phyloP scores from a whole-genome alignment of 2,888 invertebrate species.

The Hesperia comma region DNA sequence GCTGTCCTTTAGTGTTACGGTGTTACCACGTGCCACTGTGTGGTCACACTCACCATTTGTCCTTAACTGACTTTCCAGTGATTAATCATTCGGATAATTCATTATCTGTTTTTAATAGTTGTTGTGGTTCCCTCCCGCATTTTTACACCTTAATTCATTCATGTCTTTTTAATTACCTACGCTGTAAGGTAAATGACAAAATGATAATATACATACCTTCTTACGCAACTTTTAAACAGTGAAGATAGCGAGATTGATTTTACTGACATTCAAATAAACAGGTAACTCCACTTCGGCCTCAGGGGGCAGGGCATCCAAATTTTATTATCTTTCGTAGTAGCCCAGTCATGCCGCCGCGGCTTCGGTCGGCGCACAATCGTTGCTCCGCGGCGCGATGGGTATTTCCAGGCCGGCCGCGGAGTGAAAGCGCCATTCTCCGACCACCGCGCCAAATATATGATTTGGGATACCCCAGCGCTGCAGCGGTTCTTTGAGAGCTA shows the following conservation, averaged over 20 bases:
- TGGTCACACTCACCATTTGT: too few species aligned
- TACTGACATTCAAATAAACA: neutral
- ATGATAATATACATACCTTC: too few species aligned
- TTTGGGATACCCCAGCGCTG: conserved; percentile 59
- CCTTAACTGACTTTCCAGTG: too few species aligned
- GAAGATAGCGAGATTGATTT: too few species aligned
- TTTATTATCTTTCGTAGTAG: neutral
- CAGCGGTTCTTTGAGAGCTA: conserved; percentile 49
- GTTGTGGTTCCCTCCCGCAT: too few species aligned
- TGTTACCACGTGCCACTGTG: neutral
- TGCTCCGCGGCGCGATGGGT: conserved; percentile 52
- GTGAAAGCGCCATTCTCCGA: conserved; percentile 62
- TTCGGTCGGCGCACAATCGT: conserved; percentile 36
- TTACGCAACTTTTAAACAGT: too few species aligned
- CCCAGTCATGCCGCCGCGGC: conserved; percentile 18
- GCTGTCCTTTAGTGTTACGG: conserved; percentile 39
- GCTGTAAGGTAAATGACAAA: too few species aligned
- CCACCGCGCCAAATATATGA: conserved; percentile 39
- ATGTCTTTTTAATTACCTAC: too few species aligned
- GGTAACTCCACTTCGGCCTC: neutral
- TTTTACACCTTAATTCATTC: too few species aligned
- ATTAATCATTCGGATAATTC: too few species aligned
- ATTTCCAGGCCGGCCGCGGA: conserved; percentile 60
- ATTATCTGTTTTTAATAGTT: too few species aligned
- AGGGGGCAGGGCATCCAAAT: conserved; percentile 11